Evolutionary conservation across 2,797 vertebrate genomes (phyloP).

Genomic region (Liparis tanakae): DNA sequence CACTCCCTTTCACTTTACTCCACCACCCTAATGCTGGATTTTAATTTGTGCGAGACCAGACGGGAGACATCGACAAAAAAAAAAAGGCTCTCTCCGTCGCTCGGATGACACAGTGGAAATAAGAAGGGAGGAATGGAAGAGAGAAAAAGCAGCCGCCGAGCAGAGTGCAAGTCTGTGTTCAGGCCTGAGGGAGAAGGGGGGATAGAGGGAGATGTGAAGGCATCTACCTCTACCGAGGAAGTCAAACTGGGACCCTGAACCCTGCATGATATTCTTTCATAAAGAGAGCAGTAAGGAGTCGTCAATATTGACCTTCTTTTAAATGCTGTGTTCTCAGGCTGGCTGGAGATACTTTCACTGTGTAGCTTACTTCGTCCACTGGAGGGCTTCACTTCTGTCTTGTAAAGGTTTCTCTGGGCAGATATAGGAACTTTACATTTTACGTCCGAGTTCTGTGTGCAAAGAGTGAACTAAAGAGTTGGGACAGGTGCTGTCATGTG

Average conservation of each 20-base stretch:
- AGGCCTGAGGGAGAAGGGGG: slow-evolving; percentile 25
- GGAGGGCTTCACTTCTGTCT: slow-evolving; percentile 36
- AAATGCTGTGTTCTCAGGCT: slow-evolving; percentile 21
- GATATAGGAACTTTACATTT: slow-evolving; percentile 32
- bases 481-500: background rate
- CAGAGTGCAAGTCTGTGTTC: slow-evolving; percentile 39
- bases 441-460: slow-evolving; percentile 14
- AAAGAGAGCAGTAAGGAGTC: slow-evolving; percentile 35
- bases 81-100: slow-evolving; percentile 10
- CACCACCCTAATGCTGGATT: slow-evolving; percentile 32
- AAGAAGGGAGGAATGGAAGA: slow-evolving; percentile 34
- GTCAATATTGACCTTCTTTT: slow-evolving; percentile 42
- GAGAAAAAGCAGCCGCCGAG: slow-evolving; percentile 12
- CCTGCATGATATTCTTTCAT: slow-evolving; percentile 32
- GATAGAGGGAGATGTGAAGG: slow-evolving; percentile 18
- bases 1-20: slow-evolving; percentile 13
- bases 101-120: slow-evolving; percentile 33
- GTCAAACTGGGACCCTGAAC: slow-evolving; percentile 24
- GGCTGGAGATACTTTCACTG: slow-evolving; percentile 11
- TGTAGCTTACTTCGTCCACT: slow-evolving; percentile 26
- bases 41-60: slow-evolving; percentile 53
- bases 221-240: slow-evolving; percentile 24
- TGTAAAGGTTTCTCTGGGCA: slow-evolving; percentile 34
- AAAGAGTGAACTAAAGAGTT: background rate
- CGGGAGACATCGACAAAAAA: slow-evolving; percentile 38